These are phyloP conservation scores for Dendrolimus houi DNA, from an alignment of 2,888 invertebrate species.

Conservation along the genomic window DNA sequence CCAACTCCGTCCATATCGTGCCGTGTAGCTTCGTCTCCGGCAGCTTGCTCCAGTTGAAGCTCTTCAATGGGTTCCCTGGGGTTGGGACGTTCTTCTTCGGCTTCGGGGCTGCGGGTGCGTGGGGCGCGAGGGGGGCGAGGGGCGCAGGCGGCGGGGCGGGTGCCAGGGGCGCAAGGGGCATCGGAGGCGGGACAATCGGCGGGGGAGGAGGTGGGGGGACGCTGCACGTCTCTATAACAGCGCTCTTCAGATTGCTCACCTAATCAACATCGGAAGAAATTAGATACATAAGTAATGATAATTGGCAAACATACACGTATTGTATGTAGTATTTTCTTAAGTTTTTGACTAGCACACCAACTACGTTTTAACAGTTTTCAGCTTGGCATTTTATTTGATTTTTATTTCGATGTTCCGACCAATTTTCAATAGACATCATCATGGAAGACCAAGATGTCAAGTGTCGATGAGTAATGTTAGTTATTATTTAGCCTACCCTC, in stretches of 20 bases:
- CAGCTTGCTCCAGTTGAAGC: conserved; percentile 98
- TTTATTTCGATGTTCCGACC: too few relatives aligned
- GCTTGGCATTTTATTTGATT: too few relatives aligned
- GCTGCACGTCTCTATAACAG: conserved; percentile 55
- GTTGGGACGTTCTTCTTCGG: conserved; percentile 93
- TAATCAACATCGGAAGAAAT: conserved; percentile 11
- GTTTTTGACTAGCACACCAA: too few relatives aligned
- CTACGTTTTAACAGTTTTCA: too few relatives aligned
- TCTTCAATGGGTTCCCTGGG: conserved; percentile 94
- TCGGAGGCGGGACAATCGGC: conserved; percentile 71
- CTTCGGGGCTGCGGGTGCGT: conserved; percentile 74
- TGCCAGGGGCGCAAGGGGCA: conserved; percentile 76
- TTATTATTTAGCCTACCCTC: too few relatives aligned
- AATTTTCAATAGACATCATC: too few relatives aligned
- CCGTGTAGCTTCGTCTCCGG: conserved; percentile 94
- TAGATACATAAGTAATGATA: not conserved
- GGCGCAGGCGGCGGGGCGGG: conserved; percentile 77
- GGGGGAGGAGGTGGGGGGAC: conserved; percentile 40
- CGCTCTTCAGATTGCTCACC: conserved; percentile 68
- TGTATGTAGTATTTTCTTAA: too few relatives aligned
- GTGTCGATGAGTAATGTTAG: too few relatives aligned
- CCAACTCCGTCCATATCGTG: conserved; percentile 96
- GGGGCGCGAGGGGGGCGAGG: conserved; percentile 69
- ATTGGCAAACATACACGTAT: too few relatives aligned
- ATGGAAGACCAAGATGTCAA: too few relatives aligned